phyloP scores from a whole-genome alignment of 2,888 invertebrate species.

The Leptura quadrifasciata region DNA sequence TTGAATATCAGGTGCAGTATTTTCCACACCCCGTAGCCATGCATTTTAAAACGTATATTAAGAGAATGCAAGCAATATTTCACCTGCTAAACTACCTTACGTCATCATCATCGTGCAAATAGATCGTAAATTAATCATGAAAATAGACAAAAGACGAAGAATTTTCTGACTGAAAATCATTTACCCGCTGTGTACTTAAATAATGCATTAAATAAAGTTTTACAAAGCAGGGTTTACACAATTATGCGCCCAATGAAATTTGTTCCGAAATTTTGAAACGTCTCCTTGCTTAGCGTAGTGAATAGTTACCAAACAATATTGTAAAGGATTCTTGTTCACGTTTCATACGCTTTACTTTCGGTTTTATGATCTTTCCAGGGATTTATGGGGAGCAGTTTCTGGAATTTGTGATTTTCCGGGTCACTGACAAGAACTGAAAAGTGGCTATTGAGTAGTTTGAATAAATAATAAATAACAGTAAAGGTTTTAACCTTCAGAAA shows the following conservation, averaged over 20 bases:
- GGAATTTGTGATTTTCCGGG: conserved; percentile 26
- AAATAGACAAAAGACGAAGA: background rate
- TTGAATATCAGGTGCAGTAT: no score
- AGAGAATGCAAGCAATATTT: no score
- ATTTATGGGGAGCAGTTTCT: conserved; percentile 9
- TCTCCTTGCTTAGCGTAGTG: conserved; percentile 12
- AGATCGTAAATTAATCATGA: background rate
- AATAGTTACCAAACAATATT: conserved; percentile 31
- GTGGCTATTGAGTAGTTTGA: background rate
- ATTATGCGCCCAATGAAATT: conserved; percentile 10
- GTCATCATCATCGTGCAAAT: background rate
- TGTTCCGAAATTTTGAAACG: conserved; percentile 13
- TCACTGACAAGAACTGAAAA: background rate
- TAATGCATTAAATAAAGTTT: conserved; percentile 22
- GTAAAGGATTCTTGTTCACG: conserved; percentile 17
- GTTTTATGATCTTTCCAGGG: conserved; percentile 21
- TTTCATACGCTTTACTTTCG: conserved; percentile 21
- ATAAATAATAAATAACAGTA: conserved; percentile 1
- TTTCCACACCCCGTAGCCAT: no score
- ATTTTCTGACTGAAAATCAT: background rate
- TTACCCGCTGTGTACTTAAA: background rate
- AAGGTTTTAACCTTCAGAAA: background rate
- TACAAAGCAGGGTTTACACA: conserved; percentile 10
- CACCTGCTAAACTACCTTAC: background rate
- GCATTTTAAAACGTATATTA: no score